Percentiles rank a stretch among this genome's conserved stretches.
Evolutionary conservation across 2,113 vertebrate genomes (phyloP).

Genomic region (Mionectes macconnelli): DNA sequence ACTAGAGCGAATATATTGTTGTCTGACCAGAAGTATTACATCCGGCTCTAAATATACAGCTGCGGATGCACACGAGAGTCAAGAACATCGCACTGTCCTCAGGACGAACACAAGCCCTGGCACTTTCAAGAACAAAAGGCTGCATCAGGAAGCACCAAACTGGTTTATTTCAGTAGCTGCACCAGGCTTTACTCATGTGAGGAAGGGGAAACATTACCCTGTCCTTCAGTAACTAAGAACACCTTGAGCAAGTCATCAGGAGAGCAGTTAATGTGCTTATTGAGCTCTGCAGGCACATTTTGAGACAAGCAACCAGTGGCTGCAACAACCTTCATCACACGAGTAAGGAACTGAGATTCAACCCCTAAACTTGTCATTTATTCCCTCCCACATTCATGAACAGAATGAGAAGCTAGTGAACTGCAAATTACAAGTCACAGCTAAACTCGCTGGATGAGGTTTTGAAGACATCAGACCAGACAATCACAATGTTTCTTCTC

Average conservation of each 20-base stretch:
- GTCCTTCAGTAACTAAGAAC: background rate
- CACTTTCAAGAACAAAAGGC: background rate
- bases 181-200: background rate
- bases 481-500: constrained; percentile 9
- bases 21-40: background rate
- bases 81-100: background rate
- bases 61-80: background rate
- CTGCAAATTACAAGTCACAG: background rate
- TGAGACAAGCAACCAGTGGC: background rate
- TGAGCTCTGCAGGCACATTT: background rate
- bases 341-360: background rate
- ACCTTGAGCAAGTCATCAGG: background rate
- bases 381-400: background rate
- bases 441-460: background rate
- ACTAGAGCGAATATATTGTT: background rate
- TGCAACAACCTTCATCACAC: background rate
- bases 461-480: background rate
- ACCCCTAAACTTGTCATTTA: background rate
- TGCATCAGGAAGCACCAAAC: background rate
- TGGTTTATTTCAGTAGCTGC: background rate
- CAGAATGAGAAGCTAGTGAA: background rate
- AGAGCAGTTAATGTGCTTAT: background rate
- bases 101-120: background rate
- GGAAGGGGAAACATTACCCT: background rate
- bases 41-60: background rate